phyloP scores from a whole-genome alignment of 1,140 invertebrate species.

The Pachyrhynchus sulphureomaculatus region DNA sequence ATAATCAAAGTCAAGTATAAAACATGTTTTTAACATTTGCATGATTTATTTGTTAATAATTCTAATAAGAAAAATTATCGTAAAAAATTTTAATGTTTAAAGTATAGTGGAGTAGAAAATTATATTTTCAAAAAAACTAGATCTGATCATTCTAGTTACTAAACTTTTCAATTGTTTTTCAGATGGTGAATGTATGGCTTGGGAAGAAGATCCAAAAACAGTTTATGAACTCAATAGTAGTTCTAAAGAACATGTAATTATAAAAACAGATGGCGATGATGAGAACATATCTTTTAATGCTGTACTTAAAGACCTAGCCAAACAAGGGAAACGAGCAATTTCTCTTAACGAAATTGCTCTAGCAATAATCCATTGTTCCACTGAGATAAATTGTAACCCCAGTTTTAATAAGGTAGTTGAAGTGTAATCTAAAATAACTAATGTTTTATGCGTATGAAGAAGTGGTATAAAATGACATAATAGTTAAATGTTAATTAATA shows the following conservation, averaged over 20 bases:
- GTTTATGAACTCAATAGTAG: conserved; percentile 19
- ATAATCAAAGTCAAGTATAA: no score
- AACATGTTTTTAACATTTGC: no score
- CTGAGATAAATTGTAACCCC: conserved; percentile 56
- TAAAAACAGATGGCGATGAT: conserved; percentile 24
- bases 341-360: conserved; percentile 55
- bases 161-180: conserved; percentile 13
- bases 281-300: conserved; percentile 16
- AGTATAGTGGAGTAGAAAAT: no score
- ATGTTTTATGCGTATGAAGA: no score
- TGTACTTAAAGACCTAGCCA: conserved; percentile 30
- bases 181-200: conserved; percentile 33
- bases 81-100: no score
- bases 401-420: conserved; percentile 30
- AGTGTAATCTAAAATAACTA: no score
- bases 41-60: no score
- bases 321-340: conserved; percentile 48
- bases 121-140: no score
- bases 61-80: no score
- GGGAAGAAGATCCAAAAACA: conserved; percentile 27
- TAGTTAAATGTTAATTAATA: no score
- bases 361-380: conserved; percentile 53
- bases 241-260: conserved; percentile 29
- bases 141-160: no score
- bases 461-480: no score